Base-by-base conservation (phyloP, 2,113 vertebrate species). In the Donacobius atricapilla region DNA sequence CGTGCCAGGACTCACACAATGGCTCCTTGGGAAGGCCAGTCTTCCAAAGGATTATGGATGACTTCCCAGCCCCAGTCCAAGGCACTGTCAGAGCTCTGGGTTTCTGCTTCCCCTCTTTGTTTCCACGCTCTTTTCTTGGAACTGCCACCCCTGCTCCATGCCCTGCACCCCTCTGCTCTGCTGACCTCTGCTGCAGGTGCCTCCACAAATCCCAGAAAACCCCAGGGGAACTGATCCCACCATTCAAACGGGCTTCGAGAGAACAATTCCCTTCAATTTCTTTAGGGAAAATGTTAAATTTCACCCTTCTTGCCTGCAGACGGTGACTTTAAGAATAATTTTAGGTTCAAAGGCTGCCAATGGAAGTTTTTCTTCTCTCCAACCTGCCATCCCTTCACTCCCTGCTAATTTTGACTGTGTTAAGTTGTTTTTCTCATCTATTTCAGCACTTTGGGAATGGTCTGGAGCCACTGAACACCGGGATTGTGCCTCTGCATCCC, bases 41-140 rank as follows among this genome's bases (percentile, higher is more conserved):
- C 61, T 83, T 90, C 44, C 1, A n/a, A 30, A 57, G 66, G 88
- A 50, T 95, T 97, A 86, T 95, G 88, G 53, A 95, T 35, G 90
- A 94, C 94, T 97, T 96, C 96, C 96, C 96, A 90, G 63, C 37
- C 71, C 35, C 83, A 70, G 91, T 83, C 93, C 93, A 93, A 93
- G 79, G 47, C 90, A 24, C 87, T 88, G 95, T 86, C 95, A 90
- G 27, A 73, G 75, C 63, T 56, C 89, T 76, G 90, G 14, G 39
- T 73, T 90, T 85, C 87, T 96, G 94, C 79, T 96, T 96, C 93
- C 94, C 93, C 71, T 72, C 93, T 96, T 97, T 95, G 93, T 96
- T 95, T 9, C 84, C 42, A 19, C 15, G 50, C 88, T 94, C 71
- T 58, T 88, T 94, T 51, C 85, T 80, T 77, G 54, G 57, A 56